Conservation (phyloP, 2,113 vertebrate species). For the Haemorhous mexicanus region DNA sequence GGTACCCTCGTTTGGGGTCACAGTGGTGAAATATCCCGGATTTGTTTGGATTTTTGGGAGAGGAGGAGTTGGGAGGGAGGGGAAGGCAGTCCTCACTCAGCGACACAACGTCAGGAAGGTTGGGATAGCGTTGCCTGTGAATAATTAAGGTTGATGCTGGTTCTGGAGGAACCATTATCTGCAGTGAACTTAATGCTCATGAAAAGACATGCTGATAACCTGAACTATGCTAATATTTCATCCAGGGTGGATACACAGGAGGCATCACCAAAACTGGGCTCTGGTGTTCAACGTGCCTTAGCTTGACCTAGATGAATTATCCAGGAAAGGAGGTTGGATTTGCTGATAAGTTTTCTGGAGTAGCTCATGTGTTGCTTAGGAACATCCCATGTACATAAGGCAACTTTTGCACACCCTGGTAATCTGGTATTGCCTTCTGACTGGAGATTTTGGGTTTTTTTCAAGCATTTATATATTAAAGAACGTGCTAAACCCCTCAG, state of each 20-base stretch:
- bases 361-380: conserved; percentile 12
- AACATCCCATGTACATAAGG: neutral
- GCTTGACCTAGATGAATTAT: conserved; percentile 17
- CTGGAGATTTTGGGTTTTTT: neutral
- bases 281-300: neutral
- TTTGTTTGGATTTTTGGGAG: neutral
- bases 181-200: neutral
- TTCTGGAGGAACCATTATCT: neutral
- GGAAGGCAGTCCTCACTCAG: neutral
- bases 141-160: neutral
- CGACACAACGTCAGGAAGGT: neutral
- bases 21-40: fast-evolving
- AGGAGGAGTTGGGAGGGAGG: neutral
- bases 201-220: neutral
- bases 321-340: conserved; percentile 21
- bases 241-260: neutral
- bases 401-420: neutral
- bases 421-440: neutral
- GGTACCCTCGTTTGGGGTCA: fast-evolving
- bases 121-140: neutral
- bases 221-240: neutral
- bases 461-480: neutral
- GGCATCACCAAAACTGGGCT: neutral
- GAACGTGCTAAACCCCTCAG: neutral
- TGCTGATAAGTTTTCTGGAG: conserved; percentile 14